These are phyloP conservation scores for Pagrus major DNA, from an alignment of 2,113 vertebrate species.

Conservation along the genomic window DNA sequence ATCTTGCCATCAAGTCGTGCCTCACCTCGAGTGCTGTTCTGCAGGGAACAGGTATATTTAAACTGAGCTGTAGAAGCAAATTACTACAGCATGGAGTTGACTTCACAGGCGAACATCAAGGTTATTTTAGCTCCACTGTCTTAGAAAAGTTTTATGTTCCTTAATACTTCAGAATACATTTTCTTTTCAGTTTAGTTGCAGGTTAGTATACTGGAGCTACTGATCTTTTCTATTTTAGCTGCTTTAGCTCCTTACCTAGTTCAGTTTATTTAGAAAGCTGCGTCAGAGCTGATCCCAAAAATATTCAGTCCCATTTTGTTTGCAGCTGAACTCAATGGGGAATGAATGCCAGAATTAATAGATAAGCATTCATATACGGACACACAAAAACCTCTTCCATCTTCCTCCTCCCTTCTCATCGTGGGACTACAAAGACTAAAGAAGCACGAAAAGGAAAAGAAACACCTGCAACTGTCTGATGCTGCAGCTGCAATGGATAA, in stretches of 20 bases:
- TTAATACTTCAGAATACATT: not conserved
- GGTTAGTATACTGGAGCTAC: not conserved
- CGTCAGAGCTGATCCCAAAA: not conserved
- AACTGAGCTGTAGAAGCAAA: not conserved
- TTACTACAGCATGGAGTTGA: not conserved
- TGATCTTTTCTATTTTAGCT: not conserved
- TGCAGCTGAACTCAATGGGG: not conserved
- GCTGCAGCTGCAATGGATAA: not conserved
- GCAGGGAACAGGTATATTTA: not conserved
- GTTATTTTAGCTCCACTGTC: no score
- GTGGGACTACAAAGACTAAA: not conserved
- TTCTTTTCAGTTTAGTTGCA: not conserved
- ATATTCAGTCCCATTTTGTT: not conserved
- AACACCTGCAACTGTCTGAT: not conserved
- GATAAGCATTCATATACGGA: not conserved
- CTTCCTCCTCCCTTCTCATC: not conserved
- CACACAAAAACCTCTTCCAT: not conserved
- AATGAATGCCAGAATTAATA: not conserved
- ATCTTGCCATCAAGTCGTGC: not conserved
- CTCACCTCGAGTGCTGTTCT: not conserved
- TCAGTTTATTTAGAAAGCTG: not conserved
- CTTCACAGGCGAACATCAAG: not conserved
- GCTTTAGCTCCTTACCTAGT: not conserved
- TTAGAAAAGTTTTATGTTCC: not conserved
- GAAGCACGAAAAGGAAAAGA: not conserved